Evolutionary conservation across 2,888 invertebrate genomes (phyloP).

Genomic region (Luperina nickerlii): DNA sequence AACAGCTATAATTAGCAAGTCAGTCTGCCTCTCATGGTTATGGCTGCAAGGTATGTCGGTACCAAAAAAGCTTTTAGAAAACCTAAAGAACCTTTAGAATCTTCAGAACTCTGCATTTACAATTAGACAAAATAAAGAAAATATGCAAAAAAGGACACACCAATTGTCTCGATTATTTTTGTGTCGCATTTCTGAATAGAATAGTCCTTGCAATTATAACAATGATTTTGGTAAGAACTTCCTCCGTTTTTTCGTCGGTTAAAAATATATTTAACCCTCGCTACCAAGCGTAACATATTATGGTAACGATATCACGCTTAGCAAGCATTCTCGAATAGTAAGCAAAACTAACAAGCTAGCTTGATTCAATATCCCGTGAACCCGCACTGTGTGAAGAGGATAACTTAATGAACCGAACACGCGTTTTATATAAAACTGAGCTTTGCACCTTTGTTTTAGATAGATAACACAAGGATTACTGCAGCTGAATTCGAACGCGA

Average conservation of each 20-base stretch:
- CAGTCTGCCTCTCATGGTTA: no score
- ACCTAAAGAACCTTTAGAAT: background rate
- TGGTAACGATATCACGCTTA: conserved; percentile 30
- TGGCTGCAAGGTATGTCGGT: background rate
- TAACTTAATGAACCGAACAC: conserved; percentile 60
- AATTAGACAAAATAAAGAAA: background rate
- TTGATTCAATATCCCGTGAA: conserved; percentile 59
- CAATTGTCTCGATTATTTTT: background rate
- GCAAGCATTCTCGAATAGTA: conserved; percentile 48
- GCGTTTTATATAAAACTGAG: conserved; percentile 49
- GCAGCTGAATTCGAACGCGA: conserved; percentile 19
- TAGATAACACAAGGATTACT: conserved; percentile 48
- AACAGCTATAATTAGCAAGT: conserved; percentile 26
- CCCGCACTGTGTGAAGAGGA: conserved; percentile 48
- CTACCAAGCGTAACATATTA: background rate
- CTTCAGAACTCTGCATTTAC: background rate
- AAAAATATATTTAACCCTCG: conserved; percentile 27
- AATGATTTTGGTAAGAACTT: background rate
- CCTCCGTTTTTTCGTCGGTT: no score
- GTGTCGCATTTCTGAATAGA: background rate
- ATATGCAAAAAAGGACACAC: background rate
- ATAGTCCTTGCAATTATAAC: conserved; percentile 33
- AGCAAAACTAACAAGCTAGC: conserved; percentile 62
- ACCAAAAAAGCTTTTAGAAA: background rate
- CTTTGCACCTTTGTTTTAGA: conserved; percentile 44